phyloP scores from a whole-genome alignment of 2,888 invertebrate species.

The Drosophila pseudotakahashii region DNA sequence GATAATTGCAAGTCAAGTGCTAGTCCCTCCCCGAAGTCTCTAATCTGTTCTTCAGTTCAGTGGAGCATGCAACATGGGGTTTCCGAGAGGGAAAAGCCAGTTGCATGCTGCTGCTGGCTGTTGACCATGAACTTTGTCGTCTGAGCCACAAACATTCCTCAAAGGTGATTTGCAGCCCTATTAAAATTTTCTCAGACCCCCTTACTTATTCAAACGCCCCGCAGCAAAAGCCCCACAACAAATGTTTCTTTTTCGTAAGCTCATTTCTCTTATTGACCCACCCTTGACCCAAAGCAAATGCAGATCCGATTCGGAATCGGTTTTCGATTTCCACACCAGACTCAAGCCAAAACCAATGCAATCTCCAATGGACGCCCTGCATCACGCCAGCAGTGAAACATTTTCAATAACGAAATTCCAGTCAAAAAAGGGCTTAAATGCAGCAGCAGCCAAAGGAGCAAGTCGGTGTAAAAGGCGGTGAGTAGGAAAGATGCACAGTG shows the following conservation, averaged over 20 bases:
- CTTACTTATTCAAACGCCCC: not conserved
- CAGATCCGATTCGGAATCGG: conserved; percentile 14
- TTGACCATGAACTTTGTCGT: conserved; percentile 27
- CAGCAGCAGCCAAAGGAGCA: conserved; percentile 22
- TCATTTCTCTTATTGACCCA: conserved; percentile 19
- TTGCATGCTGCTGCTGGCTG: conserved; percentile 1
- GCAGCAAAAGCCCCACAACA: not conserved
- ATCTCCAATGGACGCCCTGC: conserved; percentile 34
- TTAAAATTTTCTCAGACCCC: not conserved
- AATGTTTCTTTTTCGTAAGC: conserved; percentile 6
- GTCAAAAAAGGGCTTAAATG: conserved; percentile 35
- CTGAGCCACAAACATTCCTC: conserved; percentile 2
- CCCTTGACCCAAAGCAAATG: conserved; percentile 28
- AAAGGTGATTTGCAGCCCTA: not conserved
- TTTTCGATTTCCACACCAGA: conserved; percentile 22
- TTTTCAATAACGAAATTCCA: conserved; percentile 79
- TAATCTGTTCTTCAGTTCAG: conserved; percentile 41
- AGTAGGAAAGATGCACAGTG: conserved; percentile 8
- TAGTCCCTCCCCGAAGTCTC: conserved; percentile 22
- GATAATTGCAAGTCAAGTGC: conserved; percentile 22
- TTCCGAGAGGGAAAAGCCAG: not conserved
- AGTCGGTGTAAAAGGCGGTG: conserved; percentile 15
- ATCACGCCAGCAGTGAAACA: conserved; percentile 60
- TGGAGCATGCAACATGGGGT: conserved; percentile 62
- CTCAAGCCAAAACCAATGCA: conserved; percentile 24